Conservation (phyloP, 2,888 invertebrate genomes). For the Habroteleia sp. region DNA sequence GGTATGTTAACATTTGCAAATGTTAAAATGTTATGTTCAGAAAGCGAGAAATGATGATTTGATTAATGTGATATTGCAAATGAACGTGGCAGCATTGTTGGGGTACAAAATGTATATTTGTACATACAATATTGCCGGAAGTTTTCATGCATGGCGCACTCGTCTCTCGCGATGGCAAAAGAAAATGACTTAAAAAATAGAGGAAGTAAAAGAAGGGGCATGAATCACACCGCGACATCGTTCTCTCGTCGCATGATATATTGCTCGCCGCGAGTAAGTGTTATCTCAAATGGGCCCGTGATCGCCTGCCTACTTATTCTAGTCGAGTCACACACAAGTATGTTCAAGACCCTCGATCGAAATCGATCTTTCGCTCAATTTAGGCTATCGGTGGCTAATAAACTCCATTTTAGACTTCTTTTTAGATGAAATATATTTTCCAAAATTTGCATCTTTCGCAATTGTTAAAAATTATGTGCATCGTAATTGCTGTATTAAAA, state of each 20-base stretch:
- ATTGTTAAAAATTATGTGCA: too few species aligned
- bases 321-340: conserved; percentile 1
- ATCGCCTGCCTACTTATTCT: conserved; percentile 47
- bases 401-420: too few species aligned
- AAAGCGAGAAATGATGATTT: conserved; percentile 47
- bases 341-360: background rate
- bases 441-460: too few species aligned
- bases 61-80: conserved; percentile 41
- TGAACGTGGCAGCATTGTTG: conserved; percentile 25
- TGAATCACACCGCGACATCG: conserved; percentile 64
- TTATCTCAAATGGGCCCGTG: conserved; percentile 42
- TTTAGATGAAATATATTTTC: too few species aligned
- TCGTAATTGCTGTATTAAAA: too few species aligned
- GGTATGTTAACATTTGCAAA: conserved; percentile 22
- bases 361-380: too few species aligned
- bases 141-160: conserved; percentile 31
- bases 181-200: conserved; percentile 17
- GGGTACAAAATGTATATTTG: conserved; percentile 20
- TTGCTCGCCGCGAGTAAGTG: conserved; percentile 61
- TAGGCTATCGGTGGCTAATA: too few species aligned
- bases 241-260: conserved; percentile 61
- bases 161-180: conserved; percentile 9
- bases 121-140: conserved; percentile 54
- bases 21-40: conserved; percentile 36
- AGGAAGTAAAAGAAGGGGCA: conserved; percentile 31